Percentiles rank a stretch among this genome's conserved stretches.
Evolutionary conservation across 2,888 invertebrate species (phyloP).

Genomic region (Kuschelorhynchus macadamiae): DNA sequence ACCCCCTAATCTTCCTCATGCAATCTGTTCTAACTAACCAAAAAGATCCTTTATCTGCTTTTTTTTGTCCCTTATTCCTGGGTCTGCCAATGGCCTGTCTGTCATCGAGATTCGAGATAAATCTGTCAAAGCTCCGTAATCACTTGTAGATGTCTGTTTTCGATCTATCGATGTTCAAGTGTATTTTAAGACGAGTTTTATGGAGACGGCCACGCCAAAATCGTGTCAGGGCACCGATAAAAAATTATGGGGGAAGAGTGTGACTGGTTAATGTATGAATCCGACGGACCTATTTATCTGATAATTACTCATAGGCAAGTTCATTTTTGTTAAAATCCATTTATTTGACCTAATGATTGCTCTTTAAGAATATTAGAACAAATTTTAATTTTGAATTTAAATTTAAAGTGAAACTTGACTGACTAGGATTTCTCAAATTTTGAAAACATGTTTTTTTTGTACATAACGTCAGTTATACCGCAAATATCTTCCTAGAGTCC

Average conservation of each 20-base stretch:
- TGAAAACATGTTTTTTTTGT: too few relatives aligned
- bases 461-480: too few relatives aligned
- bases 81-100: constrained; percentile 33
- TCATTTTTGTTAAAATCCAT: too few relatives aligned
- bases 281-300: too few relatives aligned
- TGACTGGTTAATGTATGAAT: constrained; percentile 9
- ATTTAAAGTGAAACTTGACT: too few relatives aligned
- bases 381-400: too few relatives aligned
- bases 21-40: constrained; percentile 46
- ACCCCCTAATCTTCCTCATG: constrained; percentile 35
- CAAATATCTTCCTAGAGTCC: too few relatives aligned
- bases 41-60: constrained; percentile 44
- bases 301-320: too few relatives aligned
- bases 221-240: constrained; percentile 32
- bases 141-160: constrained; percentile 45
- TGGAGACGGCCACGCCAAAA: constrained; percentile 41
- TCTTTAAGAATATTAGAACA: too few relatives aligned
- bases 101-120: constrained; percentile 48
- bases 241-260: constrained; percentile 24
- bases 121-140: constrained; percentile 45
- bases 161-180: constrained; percentile 40
- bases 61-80: constrained; percentile 30
- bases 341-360: too few relatives aligned
- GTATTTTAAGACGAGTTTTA: constrained; percentile 37
- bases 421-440: too few relatives aligned